Percentiles rank a stretch among this genome's conserved stretches.
Conservation (phyloP, 2,113 vertebrate genomes). For the Pogonocichla stellata region DNA sequence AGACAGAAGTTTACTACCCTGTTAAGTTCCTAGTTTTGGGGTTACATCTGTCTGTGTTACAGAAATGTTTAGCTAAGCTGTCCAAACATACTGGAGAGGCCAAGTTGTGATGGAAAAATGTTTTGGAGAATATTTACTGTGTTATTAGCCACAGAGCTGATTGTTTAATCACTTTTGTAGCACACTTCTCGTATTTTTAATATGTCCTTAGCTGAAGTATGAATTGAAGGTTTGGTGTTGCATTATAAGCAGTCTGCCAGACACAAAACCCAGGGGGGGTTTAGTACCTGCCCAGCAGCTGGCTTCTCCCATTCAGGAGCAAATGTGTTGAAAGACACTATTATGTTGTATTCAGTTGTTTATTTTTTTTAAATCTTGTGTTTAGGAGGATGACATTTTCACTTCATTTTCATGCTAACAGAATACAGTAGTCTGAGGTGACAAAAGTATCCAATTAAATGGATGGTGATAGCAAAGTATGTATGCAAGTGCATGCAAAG, state of each 20-base stretch:
- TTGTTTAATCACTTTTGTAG: not conserved
- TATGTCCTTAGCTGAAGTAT: not conserved
- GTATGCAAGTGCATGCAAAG: not conserved
- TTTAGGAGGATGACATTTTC: not conserved
- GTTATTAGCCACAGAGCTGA: not conserved
- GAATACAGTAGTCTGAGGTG: not conserved
- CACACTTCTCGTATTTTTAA: not conserved
- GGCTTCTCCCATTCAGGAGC: not conserved
- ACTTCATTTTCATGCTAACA: not conserved
- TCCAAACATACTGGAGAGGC: not conserved
- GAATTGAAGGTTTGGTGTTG: not conserved
- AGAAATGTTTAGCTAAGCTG: not conserved
- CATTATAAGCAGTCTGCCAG: not conserved
- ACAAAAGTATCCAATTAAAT: not conserved
- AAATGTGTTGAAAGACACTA: not conserved
- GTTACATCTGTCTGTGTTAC: not conserved
- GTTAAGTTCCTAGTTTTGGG: not conserved
- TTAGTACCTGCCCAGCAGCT: not conserved
- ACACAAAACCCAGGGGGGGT: not conserved
- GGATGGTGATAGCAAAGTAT: not conserved
- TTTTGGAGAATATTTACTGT: not conserved
- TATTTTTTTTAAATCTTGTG: not conserved
- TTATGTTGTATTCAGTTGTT: not conserved
- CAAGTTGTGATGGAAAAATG: not conserved
- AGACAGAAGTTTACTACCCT: rapidly evolving